Conservation (phyloP, 2,113 vertebrate species). For the Charadrius vociferus region DNA sequence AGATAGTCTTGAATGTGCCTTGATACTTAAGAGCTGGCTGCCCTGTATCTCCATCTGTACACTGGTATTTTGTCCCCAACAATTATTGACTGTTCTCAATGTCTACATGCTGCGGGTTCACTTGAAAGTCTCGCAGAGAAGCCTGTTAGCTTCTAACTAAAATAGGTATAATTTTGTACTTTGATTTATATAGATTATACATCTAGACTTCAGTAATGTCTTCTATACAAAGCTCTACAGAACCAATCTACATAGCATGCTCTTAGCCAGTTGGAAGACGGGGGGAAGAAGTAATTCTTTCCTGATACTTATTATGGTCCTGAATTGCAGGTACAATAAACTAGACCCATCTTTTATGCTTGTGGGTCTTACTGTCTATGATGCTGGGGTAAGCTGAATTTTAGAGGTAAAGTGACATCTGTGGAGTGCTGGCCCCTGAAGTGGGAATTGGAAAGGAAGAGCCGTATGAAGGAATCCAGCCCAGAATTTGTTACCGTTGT, state of each 20-base stretch:
- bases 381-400: not conserved
- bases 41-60: not conserved
- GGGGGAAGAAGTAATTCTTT: not conserved
- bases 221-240: not conserved
- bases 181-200: not conserved
- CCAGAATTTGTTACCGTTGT: not conserved
- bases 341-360: not conserved
- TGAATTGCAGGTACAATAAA: not conserved
- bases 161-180: not conserved
- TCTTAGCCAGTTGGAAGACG: not conserved
- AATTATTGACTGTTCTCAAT: not conserved
- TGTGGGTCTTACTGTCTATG: not conserved
- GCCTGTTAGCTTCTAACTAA: not conserved
- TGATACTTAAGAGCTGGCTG: slow-evolving; percentile 19
- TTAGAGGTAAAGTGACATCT: not conserved
- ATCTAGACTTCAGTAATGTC: not conserved
- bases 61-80: not conserved
- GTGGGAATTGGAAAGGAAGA: not conserved
- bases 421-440: not conserved
- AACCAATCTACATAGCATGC: not conserved
- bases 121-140: not conserved
- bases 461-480: not conserved
- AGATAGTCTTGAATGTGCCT: slow-evolving; percentile 34
- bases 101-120: not conserved
- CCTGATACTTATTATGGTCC: not conserved